Evolutionary conservation across 2,888 invertebrate species (phyloP).

Genomic region (Thera obeliscata): DNA sequence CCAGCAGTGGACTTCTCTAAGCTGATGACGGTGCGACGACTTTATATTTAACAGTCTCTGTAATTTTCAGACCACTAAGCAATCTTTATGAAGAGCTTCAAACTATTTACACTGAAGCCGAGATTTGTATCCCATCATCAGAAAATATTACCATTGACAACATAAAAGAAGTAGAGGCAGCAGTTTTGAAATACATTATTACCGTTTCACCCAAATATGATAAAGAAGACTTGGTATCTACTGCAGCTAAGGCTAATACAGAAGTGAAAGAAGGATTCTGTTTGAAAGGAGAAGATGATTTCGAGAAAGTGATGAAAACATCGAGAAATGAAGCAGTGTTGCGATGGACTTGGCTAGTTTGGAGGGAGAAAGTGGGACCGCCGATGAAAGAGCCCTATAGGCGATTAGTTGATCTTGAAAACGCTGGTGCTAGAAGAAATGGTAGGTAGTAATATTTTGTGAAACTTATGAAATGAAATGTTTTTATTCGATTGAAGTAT

Average conservation of each 20-base stretch:
- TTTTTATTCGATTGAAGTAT: no score
- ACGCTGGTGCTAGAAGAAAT: slow-evolving; percentile 85
- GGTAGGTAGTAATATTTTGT: slow-evolving; percentile 71
- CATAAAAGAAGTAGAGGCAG: slow-evolving; percentile 56
- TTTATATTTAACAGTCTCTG: not conserved
- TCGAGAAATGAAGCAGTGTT: slow-evolving; percentile 77
- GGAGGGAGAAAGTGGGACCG: slow-evolving; percentile 86
- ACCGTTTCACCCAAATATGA: slow-evolving; percentile 31
- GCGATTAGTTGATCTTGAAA: slow-evolving; percentile 83
- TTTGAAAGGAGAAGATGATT: slow-evolving; percentile 85
- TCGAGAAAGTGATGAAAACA: slow-evolving; percentile 84
- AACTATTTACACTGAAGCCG: slow-evolving; percentile 83
- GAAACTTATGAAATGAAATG: no score
- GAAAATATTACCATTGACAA: slow-evolving; percentile 43
- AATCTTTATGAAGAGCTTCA: slow-evolving; percentile 81
- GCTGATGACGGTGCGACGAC: no score
- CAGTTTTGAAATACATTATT: slow-evolving; percentile 58
- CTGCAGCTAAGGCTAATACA: slow-evolving; percentile 45
- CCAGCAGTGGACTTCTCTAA: no score
- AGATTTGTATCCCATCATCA: slow-evolving; percentile 79
- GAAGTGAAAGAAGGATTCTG: slow-evolving; percentile 61
- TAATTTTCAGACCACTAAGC: slow-evolving; percentile 70
- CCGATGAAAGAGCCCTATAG: slow-evolving; percentile 82
- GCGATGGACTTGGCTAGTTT: slow-evolving; percentile 86
- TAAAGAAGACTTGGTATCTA: slow-evolving; percentile 34